Evolutionary conservation across 2,797 vertebrate genomes (phyloP).

Genomic region (Leptoclinus maculatus): DNA sequence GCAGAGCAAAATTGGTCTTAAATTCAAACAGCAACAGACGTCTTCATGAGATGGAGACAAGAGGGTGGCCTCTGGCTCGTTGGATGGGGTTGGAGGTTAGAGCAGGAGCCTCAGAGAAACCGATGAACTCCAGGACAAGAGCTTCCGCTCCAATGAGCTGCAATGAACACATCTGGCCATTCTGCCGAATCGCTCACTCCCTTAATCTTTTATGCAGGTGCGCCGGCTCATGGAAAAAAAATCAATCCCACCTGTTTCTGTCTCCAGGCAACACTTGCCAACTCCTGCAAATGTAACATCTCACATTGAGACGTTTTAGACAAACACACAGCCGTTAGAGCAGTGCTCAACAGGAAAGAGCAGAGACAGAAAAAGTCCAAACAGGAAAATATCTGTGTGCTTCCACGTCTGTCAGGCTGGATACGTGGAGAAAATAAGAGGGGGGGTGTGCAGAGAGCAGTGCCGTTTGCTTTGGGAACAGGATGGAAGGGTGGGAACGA

Average conservation of each 20-base stretch:
- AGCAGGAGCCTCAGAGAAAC: conserved; percentile 41
- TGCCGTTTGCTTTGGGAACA: not conserved
- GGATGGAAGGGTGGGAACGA: conserved; percentile 6
- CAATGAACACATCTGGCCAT: conserved; percentile 68
- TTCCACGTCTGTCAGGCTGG: conserved; percentile 40
- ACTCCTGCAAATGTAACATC: conserved; percentile 17
- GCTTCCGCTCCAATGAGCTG: conserved; percentile 69
- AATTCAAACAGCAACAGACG: not conserved
- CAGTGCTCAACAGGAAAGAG: conserved; percentile 48
- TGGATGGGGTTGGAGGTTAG: conserved; percentile 21
- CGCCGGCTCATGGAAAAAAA: conserved; percentile 35
- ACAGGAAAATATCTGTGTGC: conserved; percentile 56
- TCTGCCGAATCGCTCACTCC: conserved; percentile 21
- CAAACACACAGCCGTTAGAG: conserved; percentile 42
- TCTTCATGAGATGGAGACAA: conserved; percentile 17
- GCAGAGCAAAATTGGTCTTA: not conserved
- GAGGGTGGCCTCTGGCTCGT: not conserved
- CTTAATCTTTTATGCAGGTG: conserved; percentile 36
- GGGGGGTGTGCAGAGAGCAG: not conserved
- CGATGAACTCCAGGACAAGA: conserved; percentile 54
- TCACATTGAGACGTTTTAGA: conserved; percentile 23
- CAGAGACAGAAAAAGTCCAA: conserved; percentile 56
- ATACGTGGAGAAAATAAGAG: conserved; percentile 11
- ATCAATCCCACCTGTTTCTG: conserved; percentile 58
- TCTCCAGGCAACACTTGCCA: conserved; percentile 54